Evolutionary conservation across 1,140 invertebrate species (phyloP).

Genomic region (Drosophila equinoxialis): DNA sequence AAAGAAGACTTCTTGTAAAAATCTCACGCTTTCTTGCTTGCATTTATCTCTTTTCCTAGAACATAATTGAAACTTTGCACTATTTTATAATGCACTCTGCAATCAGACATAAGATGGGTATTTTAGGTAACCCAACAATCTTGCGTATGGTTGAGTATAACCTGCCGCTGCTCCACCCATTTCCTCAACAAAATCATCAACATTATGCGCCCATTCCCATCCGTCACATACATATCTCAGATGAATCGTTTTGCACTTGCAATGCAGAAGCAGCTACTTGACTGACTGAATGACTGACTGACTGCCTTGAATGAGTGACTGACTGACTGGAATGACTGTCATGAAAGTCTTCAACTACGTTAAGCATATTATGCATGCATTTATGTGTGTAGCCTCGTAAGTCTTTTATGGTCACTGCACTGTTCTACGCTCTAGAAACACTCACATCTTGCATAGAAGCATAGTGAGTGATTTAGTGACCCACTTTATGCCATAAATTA

Average conservation of each 20-base stretch:
- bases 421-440: slow-evolving; percentile 68
- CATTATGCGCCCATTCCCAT: slow-evolving; percentile 24
- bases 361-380: slow-evolving; percentile 70
- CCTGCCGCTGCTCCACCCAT: slow-evolving; percentile 30
- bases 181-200: slow-evolving; percentile 27
- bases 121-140: slow-evolving; percentile 7
- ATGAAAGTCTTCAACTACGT: slow-evolving; percentile 36
- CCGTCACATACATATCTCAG: slow-evolving; percentile 54
- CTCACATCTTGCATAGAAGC: slow-evolving; percentile 6
- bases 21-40: slow-evolving; percentile 6
- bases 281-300: slow-evolving; percentile 36
- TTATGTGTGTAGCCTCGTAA: slow-evolving; percentile 49
- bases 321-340: slow-evolving; percentile 42
- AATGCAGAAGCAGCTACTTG: slow-evolving; percentile 20
- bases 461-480: slow-evolving; percentile 55
- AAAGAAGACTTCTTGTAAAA: neutral
- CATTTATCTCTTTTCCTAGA: slow-evolving; percentile 10
- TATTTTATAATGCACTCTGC: slow-evolving; percentile 1
- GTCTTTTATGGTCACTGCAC: slow-evolving; percentile 67
- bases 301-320: slow-evolving; percentile 7
- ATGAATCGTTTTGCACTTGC: slow-evolving; percentile 55
- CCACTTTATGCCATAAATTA: slow-evolving; percentile 74
- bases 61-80: slow-evolving; percentile 7
- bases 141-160: neutral
- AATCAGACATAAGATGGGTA: slow-evolving; percentile 9